Conservation (phyloP, 1,140 invertebrate genomes). For the Ceratina japonica region DNA sequence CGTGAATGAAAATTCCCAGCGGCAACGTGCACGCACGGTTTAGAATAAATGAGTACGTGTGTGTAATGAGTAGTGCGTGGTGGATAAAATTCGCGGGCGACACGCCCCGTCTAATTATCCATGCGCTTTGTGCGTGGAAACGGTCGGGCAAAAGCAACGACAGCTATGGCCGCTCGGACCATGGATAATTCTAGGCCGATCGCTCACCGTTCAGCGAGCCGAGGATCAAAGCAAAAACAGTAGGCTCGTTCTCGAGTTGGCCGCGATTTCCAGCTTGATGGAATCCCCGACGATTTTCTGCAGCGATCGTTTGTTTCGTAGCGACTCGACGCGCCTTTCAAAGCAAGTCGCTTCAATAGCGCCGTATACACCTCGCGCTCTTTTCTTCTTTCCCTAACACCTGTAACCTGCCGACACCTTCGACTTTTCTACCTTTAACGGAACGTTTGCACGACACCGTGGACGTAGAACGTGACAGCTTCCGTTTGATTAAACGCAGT, state of each 20-base stretch:
- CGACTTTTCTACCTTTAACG: not conserved
- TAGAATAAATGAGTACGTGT: not conserved
- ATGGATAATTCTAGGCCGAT: constrained; percentile 53
- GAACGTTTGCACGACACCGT: not conserved
- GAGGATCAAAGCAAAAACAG: constrained; percentile 56
- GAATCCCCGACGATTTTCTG: constrained; percentile 42
- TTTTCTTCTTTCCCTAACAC: not conserved
- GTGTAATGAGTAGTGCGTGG: not conserved
- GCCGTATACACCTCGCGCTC: not conserved
- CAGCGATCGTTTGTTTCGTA: constrained; percentile 36
- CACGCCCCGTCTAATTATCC: constrained; percentile 55
- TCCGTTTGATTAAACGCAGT: no score
- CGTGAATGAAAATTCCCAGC: no score
- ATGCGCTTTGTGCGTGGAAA: constrained; percentile 57
- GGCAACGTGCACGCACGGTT: no score
- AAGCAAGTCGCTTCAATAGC: not conserved
- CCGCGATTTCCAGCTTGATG: constrained; percentile 41
- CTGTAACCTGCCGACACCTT: not conserved
- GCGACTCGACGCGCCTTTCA: constrained; percentile 1
- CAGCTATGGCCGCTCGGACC: constrained; percentile 48
- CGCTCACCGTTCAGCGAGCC: constrained; percentile 58
- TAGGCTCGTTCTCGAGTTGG: constrained; percentile 28
- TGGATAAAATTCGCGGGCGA: constrained; percentile 7
- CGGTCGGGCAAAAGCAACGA: constrained; percentile 41
- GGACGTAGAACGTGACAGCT: not conserved